Evolutionary conservation across 2,797 vertebrate species (phyloP), one percentile per base, ranked within the genome.

Genomic region (Geotrypetes seraphini): DNA sequence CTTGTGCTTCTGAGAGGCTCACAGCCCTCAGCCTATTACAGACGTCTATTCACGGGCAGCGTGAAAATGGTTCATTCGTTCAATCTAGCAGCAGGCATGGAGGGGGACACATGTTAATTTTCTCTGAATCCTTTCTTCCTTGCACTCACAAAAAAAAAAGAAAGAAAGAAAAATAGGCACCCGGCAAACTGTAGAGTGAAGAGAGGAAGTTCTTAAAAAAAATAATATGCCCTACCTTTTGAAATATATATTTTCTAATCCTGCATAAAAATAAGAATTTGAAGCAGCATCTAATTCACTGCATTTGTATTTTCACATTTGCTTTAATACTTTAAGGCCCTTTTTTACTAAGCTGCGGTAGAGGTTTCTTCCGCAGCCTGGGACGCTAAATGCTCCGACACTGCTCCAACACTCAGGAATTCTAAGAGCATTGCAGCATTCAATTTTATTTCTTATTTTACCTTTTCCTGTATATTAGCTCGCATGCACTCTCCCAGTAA

Each of bases 21-120:
- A 30, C 45, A 12, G 31, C 45, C 66, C 54, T 62, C 55, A 24
- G 25, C 54, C 47, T 53, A 54, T 14, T 39, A 47, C 42, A 57
- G 61, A 62, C 57, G n/a, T 46, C 22, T 31, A 65, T 66, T 62
- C 65, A 66, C 51, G 6, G 43, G 54, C 50, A 52, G 40, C 54
- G 54, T 59, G 60, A 43, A 60, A 59, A 58, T 48, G 34, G 57
- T 50, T 47, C 50, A 59, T 66, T 59, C 50, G 63, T 58, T 59
- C 53, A 41, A 24, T 43, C 62, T 41, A 35, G 46, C 60, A 57
- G 35, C 23, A 2, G 4, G 24, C 28, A 26, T 54, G 54, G 38
- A 50, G 56, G 40, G 3, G 2, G 52, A 25, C 21, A 8, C 17
- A 8, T 9, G 30, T 35, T 15, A 8, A 38, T 34, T 53, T 62